Evolutionary conservation across 2,113 vertebrate species (phyloP), one percentile per base, ranked within the genome.

Genomic region (Cyprinodon brontotheroides): DNA sequence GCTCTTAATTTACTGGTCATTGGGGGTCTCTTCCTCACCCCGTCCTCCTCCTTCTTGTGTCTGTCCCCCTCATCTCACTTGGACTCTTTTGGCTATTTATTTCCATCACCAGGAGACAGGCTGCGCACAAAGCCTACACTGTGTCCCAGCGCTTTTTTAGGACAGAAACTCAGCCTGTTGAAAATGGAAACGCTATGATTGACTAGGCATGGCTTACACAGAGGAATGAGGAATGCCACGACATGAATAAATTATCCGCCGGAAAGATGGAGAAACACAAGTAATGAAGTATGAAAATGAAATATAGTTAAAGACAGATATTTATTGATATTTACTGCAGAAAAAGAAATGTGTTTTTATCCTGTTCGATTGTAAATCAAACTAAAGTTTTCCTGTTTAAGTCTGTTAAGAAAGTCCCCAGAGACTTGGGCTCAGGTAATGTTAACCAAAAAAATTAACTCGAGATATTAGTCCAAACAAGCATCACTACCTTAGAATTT

Each of bases 1-100:
- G 70, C 72, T 87, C 74, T 80, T 88, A 93, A 92, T 94, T 92
- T 92, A 92, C 82, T 91, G 86, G 81, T 89, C 90, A 90, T 89
- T 71, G 57, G 50, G 89, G 89, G 85, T 91, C 77, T 90, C 84
- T 78, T 89, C 82, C 74, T 89, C 83, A 69, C 70, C 74, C 20
- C 40, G 72, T 61, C 70, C 68, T 77, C 65, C 78, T 79, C 82
- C 78, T 77, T 38, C 80, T 67, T 40, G 3, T 39, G 64, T 70
- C 86, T 74, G 76, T 74, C 86, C 79, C 80, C 62, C 79, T 72
- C 79, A 78, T 85, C 87, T 79, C 77, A 73, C 77, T 80, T 38
- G 77, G 80, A 84, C 86, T 88, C 85, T 80, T 84, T 74, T 81
- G 82, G 85, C 88, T 90, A 90, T 94, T 93, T 90, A 90, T 90